Evolutionary conservation across 2,888 invertebrate genomes (phyloP).

Genomic region (Oscheius sp.): DNA sequence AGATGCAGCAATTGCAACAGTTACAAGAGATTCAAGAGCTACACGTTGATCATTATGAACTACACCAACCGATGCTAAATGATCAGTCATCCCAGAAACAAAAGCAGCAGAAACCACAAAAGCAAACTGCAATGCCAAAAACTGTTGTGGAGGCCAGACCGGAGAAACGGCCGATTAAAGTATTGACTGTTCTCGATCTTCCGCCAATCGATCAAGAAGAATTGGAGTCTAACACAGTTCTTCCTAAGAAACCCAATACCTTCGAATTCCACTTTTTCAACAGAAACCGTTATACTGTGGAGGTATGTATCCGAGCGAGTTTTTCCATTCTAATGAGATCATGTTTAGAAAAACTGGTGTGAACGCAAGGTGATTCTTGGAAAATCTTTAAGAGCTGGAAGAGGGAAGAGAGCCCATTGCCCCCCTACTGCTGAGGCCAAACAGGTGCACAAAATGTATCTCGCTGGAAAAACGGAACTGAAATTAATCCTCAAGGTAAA

Average conservation of each 20-base stretch:
- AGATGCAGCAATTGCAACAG: too few relatives aligned
- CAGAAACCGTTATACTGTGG: not conserved
- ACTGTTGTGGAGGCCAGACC: too few relatives aligned
- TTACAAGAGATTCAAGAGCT: too few relatives aligned
- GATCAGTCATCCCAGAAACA: too few relatives aligned
- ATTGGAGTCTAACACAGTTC: not conserved
- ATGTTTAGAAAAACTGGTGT: conserved; percentile 7
- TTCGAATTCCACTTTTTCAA: not conserved
- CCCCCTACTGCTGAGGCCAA: not conserved
- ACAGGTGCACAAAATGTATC: not conserved
- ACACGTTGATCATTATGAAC: too few relatives aligned
- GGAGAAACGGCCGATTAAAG: too few relatives aligned
- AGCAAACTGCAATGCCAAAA: too few relatives aligned
- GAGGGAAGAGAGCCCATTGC: conserved; percentile 2
- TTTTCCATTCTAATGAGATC: not conserved
- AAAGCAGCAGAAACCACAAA: too few relatives aligned
- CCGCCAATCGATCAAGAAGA: too few relatives aligned
- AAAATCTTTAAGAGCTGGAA: not conserved
- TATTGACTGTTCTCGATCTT: too few relatives aligned
- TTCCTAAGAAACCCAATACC: not conserved
- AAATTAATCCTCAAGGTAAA: conserved; percentile 2
- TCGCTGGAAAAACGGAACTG: not conserved
- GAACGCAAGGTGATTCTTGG: not conserved
- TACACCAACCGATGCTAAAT: too few relatives aligned
- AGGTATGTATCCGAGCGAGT: not conserved